phyloP scores from a whole-genome alignment of 2,113 vertebrate species.

The Geococcyx californianus region DNA sequence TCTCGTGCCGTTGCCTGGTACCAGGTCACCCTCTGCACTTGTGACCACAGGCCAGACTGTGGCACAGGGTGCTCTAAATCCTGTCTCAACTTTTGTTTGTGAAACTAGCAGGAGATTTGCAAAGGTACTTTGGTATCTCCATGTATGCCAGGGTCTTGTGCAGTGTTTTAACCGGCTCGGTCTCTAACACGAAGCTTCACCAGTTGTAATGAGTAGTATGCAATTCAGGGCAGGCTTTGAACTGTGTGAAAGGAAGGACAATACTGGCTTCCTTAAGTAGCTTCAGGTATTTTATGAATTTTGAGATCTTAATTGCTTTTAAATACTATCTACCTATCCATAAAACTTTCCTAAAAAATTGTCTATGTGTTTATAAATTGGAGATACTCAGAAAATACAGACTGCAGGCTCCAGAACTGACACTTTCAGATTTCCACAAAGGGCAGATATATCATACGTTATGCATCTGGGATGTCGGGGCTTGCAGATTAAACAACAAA shows the following conservation, averaged over 20 bases:
- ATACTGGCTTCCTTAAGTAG: not conserved
- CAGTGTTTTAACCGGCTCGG: not conserved
- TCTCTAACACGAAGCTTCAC: not conserved
- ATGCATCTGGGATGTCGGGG: not conserved
- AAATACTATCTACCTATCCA: not conserved
- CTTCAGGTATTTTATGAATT: not conserved
- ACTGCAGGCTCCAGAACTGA: not conserved
- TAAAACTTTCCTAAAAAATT: not conserved
- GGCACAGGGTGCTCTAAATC: rapidly evolving
- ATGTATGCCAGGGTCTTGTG: not conserved
- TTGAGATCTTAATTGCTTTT: slow-evolving; percentile 23
- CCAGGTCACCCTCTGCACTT: not conserved
- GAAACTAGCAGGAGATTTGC: not conserved
- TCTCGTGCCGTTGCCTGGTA: not conserved
- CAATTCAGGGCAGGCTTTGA: not conserved
- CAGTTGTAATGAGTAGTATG: not conserved
- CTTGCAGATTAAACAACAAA: slow-evolving; percentile 10
- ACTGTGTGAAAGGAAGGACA: not conserved
- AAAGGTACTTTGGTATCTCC: not conserved
- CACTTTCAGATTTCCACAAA: not conserved
- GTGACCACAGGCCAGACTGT: not conserved
- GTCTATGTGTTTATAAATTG: not conserved
- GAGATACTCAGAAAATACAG: not conserved
- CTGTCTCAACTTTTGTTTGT: not conserved
- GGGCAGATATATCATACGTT: not conserved